Evolutionary conservation across 2,888 invertebrate species (phyloP).

Genomic region (Xanthia icteritia): DNA sequence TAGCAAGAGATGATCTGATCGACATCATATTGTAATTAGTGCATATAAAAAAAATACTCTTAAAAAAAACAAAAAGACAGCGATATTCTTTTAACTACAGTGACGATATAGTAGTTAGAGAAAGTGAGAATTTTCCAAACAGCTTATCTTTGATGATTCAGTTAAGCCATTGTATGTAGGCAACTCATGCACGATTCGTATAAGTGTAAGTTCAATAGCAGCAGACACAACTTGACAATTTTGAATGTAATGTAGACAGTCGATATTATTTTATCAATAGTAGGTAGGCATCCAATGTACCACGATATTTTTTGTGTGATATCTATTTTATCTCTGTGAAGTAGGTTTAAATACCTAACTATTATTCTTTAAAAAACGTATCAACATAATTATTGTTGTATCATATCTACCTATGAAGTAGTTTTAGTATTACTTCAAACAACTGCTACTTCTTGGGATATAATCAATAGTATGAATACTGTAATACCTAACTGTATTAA

Average conservation of each 20-base stretch:
- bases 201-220: constrained; percentile 14
- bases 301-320: constrained; percentile 19
- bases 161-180: constrained; percentile 6
- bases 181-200: constrained; percentile 21
- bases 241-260: constrained; percentile 15
- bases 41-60: constrained; percentile 38
- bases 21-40: constrained; percentile 18
- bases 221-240: constrained; percentile 21
- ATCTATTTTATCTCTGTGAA: constrained; percentile 27
- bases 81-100: constrained; percentile 4
- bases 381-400: constrained; percentile 9
- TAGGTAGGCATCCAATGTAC: constrained; percentile 17
- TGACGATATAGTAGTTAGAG: constrained; percentile 2
- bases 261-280: constrained; percentile 8
- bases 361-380: constrained; percentile 3
- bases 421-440: constrained; percentile 12
- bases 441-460: constrained; percentile 14
- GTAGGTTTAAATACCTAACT: neutral
- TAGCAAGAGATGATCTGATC: constrained; percentile 23
- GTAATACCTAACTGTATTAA: constrained; percentile 34
- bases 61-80: constrained; percentile 49
- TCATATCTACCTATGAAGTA: constrained; percentile 2
- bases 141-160: constrained; percentile 17
- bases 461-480: constrained; percentile 11
- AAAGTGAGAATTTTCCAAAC: constrained; percentile 18